Evolutionary conservation across 2,888 invertebrate genomes (phyloP).

Genomic region (Andricus quercusramuli): DNA sequence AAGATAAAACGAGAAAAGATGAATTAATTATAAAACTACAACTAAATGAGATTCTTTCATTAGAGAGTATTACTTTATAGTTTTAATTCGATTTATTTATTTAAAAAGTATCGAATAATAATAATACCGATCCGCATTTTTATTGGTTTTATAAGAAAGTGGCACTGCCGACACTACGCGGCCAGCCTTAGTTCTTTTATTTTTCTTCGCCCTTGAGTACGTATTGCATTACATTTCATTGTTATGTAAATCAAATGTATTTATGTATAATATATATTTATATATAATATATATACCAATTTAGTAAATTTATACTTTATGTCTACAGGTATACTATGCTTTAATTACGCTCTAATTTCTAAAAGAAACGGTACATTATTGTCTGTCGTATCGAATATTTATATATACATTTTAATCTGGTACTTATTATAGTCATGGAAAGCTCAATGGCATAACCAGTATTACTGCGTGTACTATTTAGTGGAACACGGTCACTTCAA

Average conservation of each 20-base stretch:
- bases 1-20: slow-evolving; percentile 42
- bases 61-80: slow-evolving; percentile 5
- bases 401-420: slow-evolving; percentile 59
- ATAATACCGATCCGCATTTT: slow-evolving; percentile 19
- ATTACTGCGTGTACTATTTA: slow-evolving; percentile 48
- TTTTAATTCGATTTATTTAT: slow-evolving; percentile 2
- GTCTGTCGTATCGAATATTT: slow-evolving; percentile 74
- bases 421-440: slow-evolving; percentile 72
- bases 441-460: slow-evolving; percentile 74
- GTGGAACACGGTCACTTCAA: slow-evolving; percentile 37
- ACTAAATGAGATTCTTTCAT: slow-evolving; percentile 8
- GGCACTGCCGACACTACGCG: slow-evolving; percentile 67
- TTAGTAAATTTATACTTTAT: slow-evolving; percentile 65
- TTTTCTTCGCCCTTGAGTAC: slow-evolving; percentile 66
- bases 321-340: slow-evolving; percentile 62
- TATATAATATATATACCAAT: slow-evolving; percentile 61
- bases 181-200: slow-evolving; percentile 59
- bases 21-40: not conserved
- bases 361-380: slow-evolving; percentile 76
- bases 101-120: slow-evolving; percentile 9
- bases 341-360: slow-evolving; percentile 68
- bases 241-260: slow-evolving; percentile 66
- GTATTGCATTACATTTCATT: slow-evolving; percentile 72
- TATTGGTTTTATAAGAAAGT: slow-evolving; percentile 35
- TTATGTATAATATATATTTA: slow-evolving; percentile 62